phyloP scores from a whole-genome alignment of 2,888 invertebrate species.

The Drosophila pseudotakahashii region DNA sequence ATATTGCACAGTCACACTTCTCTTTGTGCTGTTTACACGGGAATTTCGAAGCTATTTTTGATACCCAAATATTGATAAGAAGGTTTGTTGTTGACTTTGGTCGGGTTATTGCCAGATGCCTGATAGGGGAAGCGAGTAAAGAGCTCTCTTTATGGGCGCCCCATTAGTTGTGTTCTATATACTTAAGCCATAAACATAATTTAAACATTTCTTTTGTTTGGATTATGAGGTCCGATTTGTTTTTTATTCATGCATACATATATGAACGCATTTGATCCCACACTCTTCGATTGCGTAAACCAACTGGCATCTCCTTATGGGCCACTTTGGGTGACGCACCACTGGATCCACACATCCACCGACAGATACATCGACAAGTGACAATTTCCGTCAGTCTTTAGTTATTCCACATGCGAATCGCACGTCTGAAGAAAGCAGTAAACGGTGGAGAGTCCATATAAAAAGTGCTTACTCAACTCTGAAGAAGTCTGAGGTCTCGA shows the following conservation, averaged over 20 bases:
- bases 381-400: conserved; percentile 46
- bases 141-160: conserved; percentile 25
- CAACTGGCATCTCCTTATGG: conserved; percentile 18
- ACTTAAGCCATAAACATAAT: conserved; percentile 26
- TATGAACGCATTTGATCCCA: conserved; percentile 7
- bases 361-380: conserved; percentile 12
- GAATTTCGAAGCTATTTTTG: conserved; percentile 14
- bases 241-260: neutral
- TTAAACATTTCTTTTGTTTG: conserved; percentile 25
- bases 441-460: conserved; percentile 43
- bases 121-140: conserved; percentile 21
- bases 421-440: conserved; percentile 43
- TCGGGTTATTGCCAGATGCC: conserved; percentile 9
- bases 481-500: conserved; percentile 8
- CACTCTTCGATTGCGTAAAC: conserved; percentile 37
- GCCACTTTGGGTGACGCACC: conserved; percentile 46
- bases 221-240: conserved; percentile 8
- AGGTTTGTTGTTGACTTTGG: conserved; percentile 22
- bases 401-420: conserved; percentile 50
- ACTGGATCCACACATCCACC: neutral
- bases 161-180: conserved; percentile 36
- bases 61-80: conserved; percentile 53
- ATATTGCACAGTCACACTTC: conserved; percentile 32
- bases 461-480: conserved; percentile 40
- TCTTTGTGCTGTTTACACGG: conserved; percentile 20